These are phyloP conservation scores for Sinocyclocheilus anophthalmus DNA, from an alignment of 2,113 vertebrate genomes.

Conservation along the genomic window DNA sequence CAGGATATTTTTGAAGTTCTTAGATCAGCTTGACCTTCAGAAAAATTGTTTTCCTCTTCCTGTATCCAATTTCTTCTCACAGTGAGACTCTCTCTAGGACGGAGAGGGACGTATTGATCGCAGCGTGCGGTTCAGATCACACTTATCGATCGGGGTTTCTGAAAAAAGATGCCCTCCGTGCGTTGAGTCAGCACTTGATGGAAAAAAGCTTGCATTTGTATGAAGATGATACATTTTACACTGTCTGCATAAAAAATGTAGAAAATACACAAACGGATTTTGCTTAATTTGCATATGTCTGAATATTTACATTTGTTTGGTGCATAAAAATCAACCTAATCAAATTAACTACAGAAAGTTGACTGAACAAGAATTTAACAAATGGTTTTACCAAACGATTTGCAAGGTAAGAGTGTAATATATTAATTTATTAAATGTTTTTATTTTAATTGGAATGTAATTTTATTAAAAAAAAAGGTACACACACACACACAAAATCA, in stretches of 20 bases:
- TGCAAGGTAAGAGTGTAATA: no score
- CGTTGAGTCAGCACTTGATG: not conserved
- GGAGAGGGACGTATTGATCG: slow-evolving; percentile 41
- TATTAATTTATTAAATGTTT: no score
- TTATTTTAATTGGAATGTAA: no score
- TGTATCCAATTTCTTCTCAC: not conserved
- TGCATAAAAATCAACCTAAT: not conserved
- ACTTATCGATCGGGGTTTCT: not conserved
- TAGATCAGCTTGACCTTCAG: slow-evolving; percentile 22
- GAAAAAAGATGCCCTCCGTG: slow-evolving; percentile 2
- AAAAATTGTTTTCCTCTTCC: slow-evolving; percentile 5
- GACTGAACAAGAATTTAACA: not conserved
- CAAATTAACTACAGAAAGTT: not conserved
- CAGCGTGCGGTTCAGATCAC: slow-evolving; percentile 11
- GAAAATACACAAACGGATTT: not conserved
- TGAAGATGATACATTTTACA: not conserved
- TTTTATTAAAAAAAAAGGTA: no score
- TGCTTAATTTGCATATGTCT: not conserved
- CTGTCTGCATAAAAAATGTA: not conserved
- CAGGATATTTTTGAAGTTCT: not conserved
- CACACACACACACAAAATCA: no score
- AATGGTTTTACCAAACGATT: no score
- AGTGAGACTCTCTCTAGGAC: not conserved
- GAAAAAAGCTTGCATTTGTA: not conserved
- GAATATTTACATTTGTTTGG: not conserved